These are phyloP conservation scores for Bombus vancouverensis DNA, from an alignment of 1,140 invertebrate species.

Conservation along the genomic window DNA sequence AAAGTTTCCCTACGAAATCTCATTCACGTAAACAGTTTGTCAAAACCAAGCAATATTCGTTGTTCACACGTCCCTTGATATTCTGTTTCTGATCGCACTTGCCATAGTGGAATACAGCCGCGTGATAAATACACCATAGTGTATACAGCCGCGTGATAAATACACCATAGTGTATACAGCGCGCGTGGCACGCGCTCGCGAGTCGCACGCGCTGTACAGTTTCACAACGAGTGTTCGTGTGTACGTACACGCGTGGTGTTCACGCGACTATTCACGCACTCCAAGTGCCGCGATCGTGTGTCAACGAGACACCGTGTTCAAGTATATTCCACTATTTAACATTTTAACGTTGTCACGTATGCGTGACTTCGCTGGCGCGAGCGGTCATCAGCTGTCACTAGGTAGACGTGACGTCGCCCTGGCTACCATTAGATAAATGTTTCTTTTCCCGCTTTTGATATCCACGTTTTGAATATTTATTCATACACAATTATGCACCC, in stretches of 20 bases:
- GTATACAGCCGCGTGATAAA: neutral
- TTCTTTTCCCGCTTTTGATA: neutral
- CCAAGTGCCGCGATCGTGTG: neutral
- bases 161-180: neutral
- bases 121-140: neutral
- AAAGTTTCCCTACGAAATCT: neutral
- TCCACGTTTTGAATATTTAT: neutral
- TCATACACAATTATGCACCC: too few species aligned
- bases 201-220: too few species aligned
- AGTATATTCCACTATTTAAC: neutral
- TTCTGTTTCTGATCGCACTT: neutral
- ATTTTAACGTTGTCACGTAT: conserved; percentile 1
- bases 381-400: neutral
- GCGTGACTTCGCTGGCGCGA: neutral
- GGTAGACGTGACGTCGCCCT: neutral
- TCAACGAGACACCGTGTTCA: neutral
- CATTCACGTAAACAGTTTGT: neutral
- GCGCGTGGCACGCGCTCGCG: too few species aligned
- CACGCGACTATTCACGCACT: neutral
- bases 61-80: neutral
- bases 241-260: neutral
- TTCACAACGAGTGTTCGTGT: too few species aligned
- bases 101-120: neutral
- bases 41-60: neutral
- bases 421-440: neutral